Evolutionary conservation across 2,797 vertebrate genomes (phyloP).

Genomic region (Takifugu rubripes): DNA sequence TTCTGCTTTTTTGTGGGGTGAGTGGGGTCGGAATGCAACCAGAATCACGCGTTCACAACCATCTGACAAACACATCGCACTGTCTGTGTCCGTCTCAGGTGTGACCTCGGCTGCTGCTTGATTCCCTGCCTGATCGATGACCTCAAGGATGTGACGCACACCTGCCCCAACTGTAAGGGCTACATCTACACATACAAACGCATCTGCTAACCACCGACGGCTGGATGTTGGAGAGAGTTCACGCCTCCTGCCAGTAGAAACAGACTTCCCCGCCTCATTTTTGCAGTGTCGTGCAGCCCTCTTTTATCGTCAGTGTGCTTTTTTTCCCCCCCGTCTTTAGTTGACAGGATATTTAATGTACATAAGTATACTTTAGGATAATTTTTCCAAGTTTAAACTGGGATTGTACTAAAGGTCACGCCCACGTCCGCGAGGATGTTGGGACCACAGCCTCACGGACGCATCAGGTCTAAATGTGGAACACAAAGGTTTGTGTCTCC

Average conservation of each 20-base stretch:
- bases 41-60: neutral
- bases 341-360: conserved; percentile 59
- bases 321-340: conserved; percentile 37
- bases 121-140: conserved; percentile 97
- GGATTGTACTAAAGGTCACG: conserved; percentile 43
- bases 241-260: conserved; percentile 57
- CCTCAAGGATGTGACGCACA: conserved; percentile 98
- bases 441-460: conserved; percentile 5
- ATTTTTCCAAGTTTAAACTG: conserved; percentile 49
- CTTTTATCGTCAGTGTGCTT: conserved; percentile 55
- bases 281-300: conserved; percentile 58
- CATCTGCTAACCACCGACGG: conserved; percentile 87
- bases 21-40: conserved; percentile 36
- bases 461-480: conserved; percentile 19
- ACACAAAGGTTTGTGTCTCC: neutral
- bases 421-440: conserved; percentile 14
- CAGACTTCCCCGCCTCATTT: conserved; percentile 23
- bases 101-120: conserved; percentile 96
- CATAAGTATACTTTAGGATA: conserved; percentile 38
- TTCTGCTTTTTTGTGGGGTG: conserved; percentile 98
- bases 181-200: conserved; percentile 99
- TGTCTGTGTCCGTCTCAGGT: conserved; percentile 71
- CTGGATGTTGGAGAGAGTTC: conserved; percentile 52
- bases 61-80: neutral
- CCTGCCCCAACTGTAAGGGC: conserved; percentile 97